Evolutionary conservation across 2,888 invertebrate species (phyloP).

Genomic region (Cosmia trapezina): DNA sequence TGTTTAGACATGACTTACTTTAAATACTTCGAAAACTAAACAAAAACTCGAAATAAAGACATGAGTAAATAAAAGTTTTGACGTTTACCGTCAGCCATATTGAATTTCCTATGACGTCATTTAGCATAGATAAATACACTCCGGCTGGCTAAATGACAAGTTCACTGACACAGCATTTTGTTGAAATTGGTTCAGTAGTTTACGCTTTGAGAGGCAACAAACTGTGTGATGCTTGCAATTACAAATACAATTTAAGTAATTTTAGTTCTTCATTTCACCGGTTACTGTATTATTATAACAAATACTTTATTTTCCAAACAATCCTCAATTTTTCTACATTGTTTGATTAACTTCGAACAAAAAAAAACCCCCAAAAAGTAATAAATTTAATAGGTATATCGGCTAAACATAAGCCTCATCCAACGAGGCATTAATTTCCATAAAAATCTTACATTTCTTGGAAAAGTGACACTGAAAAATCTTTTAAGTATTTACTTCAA

Average conservation of each 20-base stretch:
- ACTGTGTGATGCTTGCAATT: not conserved
- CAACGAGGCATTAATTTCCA: not conserved
- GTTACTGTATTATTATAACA: not conserved
- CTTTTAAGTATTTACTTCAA: not conserved
- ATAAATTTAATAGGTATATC: not conserved
- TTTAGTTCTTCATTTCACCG: not conserved
- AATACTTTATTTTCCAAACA: not conserved
- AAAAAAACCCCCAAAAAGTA: not conserved
- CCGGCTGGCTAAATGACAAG: not conserved
- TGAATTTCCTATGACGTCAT: slow-evolving; percentile 17
- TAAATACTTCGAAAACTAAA: not conserved
- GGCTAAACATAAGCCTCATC: not conserved
- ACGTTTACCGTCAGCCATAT: not conserved
- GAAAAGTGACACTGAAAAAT: not conserved
- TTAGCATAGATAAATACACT: not conserved
- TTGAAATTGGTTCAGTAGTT: not conserved
- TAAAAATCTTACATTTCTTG: not conserved
- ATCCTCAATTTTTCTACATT: not conserved
- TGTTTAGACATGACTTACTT: slow-evolving; percentile 2
- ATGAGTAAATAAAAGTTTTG: not conserved
- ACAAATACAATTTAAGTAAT: not conserved
- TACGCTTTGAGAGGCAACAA: not conserved
- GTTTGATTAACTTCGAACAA: not conserved
- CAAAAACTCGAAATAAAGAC: not conserved
- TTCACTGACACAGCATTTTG: not conserved